Conservation (phyloP, 2,888 invertebrate genomes). For the Drosophila maculinotata region DNA sequence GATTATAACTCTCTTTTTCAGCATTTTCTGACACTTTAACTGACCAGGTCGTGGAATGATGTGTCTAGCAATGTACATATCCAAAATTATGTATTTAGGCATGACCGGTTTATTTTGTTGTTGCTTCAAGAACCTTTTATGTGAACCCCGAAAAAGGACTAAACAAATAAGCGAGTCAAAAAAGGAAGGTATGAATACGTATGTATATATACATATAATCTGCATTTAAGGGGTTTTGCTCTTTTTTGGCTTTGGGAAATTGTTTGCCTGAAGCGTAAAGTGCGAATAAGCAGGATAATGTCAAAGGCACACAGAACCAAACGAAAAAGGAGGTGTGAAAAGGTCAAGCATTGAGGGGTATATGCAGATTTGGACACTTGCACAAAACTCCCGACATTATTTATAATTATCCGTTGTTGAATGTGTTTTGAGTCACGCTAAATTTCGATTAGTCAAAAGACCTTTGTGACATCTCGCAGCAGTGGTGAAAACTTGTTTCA, state of each 20-base stretch:
- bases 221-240: conserved; percentile 22
- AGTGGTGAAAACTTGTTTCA: conserved; percentile 54
- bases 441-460: conserved; percentile 43
- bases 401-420: conserved; percentile 23
- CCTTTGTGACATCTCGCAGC: conserved; percentile 30
- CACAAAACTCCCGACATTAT: neutral
- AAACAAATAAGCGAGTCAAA: conserved; percentile 45
- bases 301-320: conserved; percentile 30
- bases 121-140: conserved; percentile 8
- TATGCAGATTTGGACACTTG: conserved; percentile 9
- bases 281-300: conserved; percentile 60
- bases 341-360: conserved; percentile 53
- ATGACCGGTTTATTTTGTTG: conserved; percentile 19
- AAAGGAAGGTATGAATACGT: conserved; percentile 1
- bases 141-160: conserved; percentile 38
- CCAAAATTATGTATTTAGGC: conserved; percentile 32
- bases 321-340: conserved; percentile 9
- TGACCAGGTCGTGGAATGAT: no score
- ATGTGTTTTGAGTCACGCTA: conserved; percentile 43
- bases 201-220: conserved; percentile 4
- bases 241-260: conserved; percentile 15
- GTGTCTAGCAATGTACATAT: neutral
- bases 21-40: no score
- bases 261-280: conserved; percentile 31
- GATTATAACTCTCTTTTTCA: no score